These are phyloP conservation scores for Triops cancriformis DNA, from an alignment of 1,140 invertebrate species.

Conservation along the genomic window DNA sequence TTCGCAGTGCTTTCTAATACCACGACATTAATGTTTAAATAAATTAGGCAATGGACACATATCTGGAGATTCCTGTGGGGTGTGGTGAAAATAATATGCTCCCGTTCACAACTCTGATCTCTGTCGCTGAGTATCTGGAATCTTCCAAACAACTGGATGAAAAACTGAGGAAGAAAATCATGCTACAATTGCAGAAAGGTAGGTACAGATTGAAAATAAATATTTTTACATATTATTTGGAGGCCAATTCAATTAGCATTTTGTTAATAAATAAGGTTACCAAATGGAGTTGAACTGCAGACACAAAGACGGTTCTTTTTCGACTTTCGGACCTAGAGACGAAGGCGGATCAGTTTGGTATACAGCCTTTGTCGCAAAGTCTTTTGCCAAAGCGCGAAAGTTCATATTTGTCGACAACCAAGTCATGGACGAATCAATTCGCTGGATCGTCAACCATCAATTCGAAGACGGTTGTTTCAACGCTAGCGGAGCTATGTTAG, in stretches of 20 bases:
- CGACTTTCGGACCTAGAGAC: constrained; percentile 61
- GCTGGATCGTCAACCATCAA: constrained; percentile 44
- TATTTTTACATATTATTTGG: no score
- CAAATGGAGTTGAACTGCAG: constrained; percentile 64
- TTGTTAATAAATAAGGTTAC: no score
- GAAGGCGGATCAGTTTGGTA: constrained; percentile 64
- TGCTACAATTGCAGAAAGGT: constrained; percentile 61
- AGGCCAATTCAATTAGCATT: no score
- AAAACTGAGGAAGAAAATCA: constrained; percentile 45
- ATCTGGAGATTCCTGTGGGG: constrained; percentile 53
- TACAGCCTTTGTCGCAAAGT: constrained; percentile 68
- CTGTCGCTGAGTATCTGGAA: constrained; percentile 55
- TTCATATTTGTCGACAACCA: constrained; percentile 55
- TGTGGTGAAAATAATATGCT: constrained; percentile 82
- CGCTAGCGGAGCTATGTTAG: constrained; percentile 33
- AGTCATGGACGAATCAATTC: constrained; percentile 38
- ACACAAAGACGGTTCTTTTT: constrained; percentile 67
- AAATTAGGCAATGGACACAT: no score
- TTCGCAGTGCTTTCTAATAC: no score
- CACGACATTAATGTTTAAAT: no score
- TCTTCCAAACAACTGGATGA: constrained; percentile 37
- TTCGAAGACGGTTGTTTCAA: constrained; percentile 48
- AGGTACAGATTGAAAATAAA: no score
- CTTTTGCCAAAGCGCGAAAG: constrained; percentile 53
- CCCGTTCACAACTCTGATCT: constrained; percentile 64